Conservation (phyloP, 2,113 vertebrate species). For the Chlamydotis undulata region DNA sequence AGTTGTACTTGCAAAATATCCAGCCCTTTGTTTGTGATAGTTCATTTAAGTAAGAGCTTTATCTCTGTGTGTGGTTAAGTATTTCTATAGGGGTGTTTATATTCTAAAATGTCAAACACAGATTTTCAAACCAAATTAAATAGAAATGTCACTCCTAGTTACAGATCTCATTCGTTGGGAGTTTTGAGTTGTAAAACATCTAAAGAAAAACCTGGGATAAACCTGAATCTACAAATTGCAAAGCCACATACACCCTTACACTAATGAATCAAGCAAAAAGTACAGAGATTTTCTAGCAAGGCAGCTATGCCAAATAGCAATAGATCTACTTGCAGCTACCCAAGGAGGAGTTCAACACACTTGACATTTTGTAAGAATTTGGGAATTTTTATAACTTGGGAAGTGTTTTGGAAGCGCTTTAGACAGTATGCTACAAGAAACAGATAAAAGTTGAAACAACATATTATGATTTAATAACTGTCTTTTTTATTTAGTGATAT, state of each 20-base stretch:
- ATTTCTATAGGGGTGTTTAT: not conserved
- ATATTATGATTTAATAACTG: not conserved
- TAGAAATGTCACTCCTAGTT: not conserved
- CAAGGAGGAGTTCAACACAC: not conserved
- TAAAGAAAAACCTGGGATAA: not conserved
- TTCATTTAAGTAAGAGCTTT: not conserved
- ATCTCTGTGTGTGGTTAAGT: not conserved
- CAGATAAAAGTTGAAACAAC: not conserved
- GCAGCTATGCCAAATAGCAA: not conserved
- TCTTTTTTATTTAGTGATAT: not conserved
- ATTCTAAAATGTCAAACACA: not conserved
- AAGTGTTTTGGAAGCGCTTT: not conserved
- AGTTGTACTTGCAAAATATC: constrained; percentile 35
- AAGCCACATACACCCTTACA: not conserved
- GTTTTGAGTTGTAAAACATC: not conserved
- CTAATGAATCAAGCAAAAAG: not conserved
- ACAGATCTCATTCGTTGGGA: not conserved
- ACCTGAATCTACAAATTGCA: not conserved
- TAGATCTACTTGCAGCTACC: not conserved
- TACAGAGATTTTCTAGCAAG: not conserved
- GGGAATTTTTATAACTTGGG: not conserved
- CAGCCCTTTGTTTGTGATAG: not conserved
- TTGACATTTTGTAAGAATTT: not conserved
- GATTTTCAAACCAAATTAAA: not conserved
- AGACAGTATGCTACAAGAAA: not conserved